Evolutionary conservation across 2,888 invertebrate species (phyloP), one percentile per base, ranked within the genome.

Genomic region (Petrophora chlorosata): DNA sequence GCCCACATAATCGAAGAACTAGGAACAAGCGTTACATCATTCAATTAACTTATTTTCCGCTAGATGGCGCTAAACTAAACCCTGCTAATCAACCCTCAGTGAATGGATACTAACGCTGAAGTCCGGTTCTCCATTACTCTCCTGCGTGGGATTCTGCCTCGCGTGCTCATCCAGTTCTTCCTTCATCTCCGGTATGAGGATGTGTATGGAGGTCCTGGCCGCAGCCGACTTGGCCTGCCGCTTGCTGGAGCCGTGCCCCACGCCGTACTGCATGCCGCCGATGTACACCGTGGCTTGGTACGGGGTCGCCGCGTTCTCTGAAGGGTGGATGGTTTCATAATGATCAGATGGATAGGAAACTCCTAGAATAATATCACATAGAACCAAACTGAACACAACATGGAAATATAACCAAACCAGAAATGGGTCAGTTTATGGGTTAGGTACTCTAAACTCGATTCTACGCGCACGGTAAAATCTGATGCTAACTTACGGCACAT

Each of bases 221-320:
- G 99, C 99, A 59, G 97, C 97, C 0, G 97, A 94, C 90, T 99
- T 99, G 16, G 99, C 99, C 79, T 96, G 95, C 62, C 98, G 97
- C 85, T 99, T 99, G 84, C 97, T 98, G 47, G 96, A 95, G 5
- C 99, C 99, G 81, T 94, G 95, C 0, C 99, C 99, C 22, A 95
- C 94, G 3, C 99, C 99, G 85, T 99, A 98, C 75, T 96, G 95
- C 91, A 98, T 95, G 62, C 95, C 95, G 76, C 96, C 96, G 64
- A 99, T 98, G 57, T 94, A 94, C 41, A 99, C 97, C 2, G 97
- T 97, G 7, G 98, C 98, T 44, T 97, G 95, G 87, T 98, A 99
- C 0, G 99, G 99, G 0, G 95, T 96, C 3, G 96, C 94, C 1
- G 98, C 96, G 89, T 98, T 98, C 85, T 97, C 97, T 92, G 72